Conservation (phyloP, 23 tunicate genomes). For the Botrylloides violaceus region DNA sequence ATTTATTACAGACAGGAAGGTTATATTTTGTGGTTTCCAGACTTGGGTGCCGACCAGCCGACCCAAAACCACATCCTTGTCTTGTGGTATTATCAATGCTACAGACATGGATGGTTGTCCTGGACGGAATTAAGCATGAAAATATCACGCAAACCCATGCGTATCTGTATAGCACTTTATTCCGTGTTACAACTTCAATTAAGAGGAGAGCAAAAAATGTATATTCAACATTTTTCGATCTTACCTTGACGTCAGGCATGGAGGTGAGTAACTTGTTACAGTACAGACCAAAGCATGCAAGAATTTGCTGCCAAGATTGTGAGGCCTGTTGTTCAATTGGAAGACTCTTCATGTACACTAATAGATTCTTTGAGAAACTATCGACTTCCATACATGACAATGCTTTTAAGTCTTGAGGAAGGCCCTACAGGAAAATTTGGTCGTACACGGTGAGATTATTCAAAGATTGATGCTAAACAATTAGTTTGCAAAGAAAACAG, state of each 20-base stretch:
- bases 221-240: background rate
- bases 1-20: no score
- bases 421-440: constrained; percentile 10
- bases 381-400: constrained; percentile 10
- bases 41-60: no score
- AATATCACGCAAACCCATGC: no score
- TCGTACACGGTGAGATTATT: no score
- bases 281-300: background rate
- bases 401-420: constrained; percentile 14
- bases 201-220: no score
- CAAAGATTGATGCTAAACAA: background rate
- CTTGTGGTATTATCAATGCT: no score
- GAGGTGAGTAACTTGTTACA: background rate
- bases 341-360: constrained; percentile 11
- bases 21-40: no score
- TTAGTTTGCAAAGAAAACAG: background rate
- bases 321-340: background rate
- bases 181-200: no score
- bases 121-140: no score
- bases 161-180: no score
- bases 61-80: no score
- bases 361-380: constrained; percentile 13
- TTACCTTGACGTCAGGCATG: background rate
- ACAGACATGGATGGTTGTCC: no score
- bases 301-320: constrained; percentile 23